phyloP scores from a whole-genome alignment of 2,797 vertebrate genomes.

The Oreortyx pictus region DNA sequence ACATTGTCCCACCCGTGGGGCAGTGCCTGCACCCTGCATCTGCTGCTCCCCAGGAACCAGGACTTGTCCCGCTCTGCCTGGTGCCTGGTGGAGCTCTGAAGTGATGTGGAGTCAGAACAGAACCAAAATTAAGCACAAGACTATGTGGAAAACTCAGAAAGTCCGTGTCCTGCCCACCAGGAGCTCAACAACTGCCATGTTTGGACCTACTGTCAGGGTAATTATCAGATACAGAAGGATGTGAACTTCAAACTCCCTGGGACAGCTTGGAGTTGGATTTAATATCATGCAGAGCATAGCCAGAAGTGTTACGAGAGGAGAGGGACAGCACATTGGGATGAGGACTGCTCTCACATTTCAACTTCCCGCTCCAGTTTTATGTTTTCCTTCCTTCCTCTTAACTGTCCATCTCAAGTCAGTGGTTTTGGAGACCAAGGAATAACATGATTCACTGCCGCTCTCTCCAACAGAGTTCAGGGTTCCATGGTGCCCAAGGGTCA shows the following conservation, averaged over 20 bases:
- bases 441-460: neutral
- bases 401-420: neutral
- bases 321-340: neutral
- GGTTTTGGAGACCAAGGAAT: neutral
- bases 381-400: slow-evolving; percentile 29
- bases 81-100: neutral
- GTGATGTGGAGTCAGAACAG: neutral
- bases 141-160: neutral
- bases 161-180: neutral
- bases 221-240: neutral
- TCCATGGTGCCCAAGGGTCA: neutral
- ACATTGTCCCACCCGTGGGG: neutral
- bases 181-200: neutral
- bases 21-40: fast-evolving
- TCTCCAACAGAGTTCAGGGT: neutral
- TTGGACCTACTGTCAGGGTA: neutral
- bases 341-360: slow-evolving; percentile 31
- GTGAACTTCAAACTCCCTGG: neutral
- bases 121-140: neutral
- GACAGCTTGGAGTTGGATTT: neutral
- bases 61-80: neutral
- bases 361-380: slow-evolving; percentile 56
- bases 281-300: neutral
- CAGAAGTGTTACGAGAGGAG: neutral
- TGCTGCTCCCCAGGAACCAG: neutral